These are phyloP conservation scores for Marisa cornuarietis DNA, from an alignment of 1,140 invertebrate genomes.

Conservation along the genomic window DNA sequence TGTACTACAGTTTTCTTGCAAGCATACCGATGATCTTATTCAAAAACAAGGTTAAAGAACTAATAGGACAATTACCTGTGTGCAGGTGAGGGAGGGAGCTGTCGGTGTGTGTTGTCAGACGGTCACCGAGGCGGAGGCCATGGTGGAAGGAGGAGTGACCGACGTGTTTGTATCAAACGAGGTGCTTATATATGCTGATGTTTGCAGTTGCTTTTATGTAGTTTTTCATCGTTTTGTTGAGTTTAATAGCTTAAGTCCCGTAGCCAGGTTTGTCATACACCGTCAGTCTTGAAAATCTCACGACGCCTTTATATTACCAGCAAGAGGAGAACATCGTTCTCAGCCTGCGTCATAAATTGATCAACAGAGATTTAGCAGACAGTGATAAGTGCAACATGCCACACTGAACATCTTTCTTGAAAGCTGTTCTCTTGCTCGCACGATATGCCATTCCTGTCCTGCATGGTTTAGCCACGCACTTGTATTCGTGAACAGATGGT, in stretches of 20 bases:
- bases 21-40: background rate
- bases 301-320: background rate
- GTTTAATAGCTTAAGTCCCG: no score
- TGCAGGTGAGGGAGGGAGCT: constrained; percentile 7
- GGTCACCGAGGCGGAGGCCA: constrained; percentile 38
- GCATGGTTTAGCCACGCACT: background rate
- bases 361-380: background rate
- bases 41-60: background rate
- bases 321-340: no score
- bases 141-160: constrained; percentile 34
- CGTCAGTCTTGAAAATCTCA: no score
- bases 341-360: background rate
- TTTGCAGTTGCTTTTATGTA: no score
- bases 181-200: constrained; percentile 16
- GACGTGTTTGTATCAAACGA: constrained; percentile 38
- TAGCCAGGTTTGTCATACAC: no score
- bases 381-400: background rate
- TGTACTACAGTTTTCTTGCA: background rate
- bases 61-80: background rate
- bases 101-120: constrained; percentile 41
- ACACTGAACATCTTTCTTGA: background rate
- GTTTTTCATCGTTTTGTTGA: no score
- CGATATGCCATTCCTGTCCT: no score
- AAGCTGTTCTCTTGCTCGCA: no score
- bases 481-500: constrained; percentile 26